Evolutionary conservation across 2,888 invertebrate species (phyloP).

Genomic region (Deilephila porcellus): DNA sequence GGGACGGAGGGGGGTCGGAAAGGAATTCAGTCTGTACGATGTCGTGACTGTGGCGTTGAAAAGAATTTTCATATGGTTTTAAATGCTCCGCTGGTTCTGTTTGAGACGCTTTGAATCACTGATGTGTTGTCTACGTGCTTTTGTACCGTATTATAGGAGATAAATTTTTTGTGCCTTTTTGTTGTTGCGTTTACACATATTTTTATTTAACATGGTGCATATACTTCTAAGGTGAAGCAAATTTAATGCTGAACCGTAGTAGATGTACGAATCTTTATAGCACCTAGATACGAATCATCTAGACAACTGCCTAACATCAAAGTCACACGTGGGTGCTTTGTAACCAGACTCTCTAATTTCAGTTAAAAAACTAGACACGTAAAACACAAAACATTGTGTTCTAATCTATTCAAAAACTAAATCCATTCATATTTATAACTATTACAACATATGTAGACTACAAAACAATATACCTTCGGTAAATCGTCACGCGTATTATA

Average conservation of each 20-base stretch:
- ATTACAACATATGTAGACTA: neutral
- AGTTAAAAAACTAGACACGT: too few species aligned
- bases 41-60: neutral
- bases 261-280: too few species aligned
- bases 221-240: too few species aligned
- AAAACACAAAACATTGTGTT: too few species aligned
- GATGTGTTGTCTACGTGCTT: neutral
- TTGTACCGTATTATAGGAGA: neutral
- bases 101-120: neutral
- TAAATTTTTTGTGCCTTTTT: neutral
- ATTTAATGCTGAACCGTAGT: too few species aligned
- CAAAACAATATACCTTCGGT: neutral
- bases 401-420: too few species aligned
- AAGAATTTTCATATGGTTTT: constrained; percentile 7
- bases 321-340: too few species aligned
- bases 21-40: neutral
- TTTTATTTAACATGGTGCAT: too few species aligned
- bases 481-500: neutral
- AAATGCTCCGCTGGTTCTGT: neutral
- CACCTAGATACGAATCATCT: too few species aligned
- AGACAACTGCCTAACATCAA: too few species aligned
- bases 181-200: neutral
- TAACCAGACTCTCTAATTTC: too few species aligned
- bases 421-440: too few species aligned
- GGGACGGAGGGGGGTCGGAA: neutral